Evolutionary conservation across 2,888 invertebrate species (phyloP), one percentile per base, ranked within the genome.

Genomic region (Escarpia spicata): DNA sequence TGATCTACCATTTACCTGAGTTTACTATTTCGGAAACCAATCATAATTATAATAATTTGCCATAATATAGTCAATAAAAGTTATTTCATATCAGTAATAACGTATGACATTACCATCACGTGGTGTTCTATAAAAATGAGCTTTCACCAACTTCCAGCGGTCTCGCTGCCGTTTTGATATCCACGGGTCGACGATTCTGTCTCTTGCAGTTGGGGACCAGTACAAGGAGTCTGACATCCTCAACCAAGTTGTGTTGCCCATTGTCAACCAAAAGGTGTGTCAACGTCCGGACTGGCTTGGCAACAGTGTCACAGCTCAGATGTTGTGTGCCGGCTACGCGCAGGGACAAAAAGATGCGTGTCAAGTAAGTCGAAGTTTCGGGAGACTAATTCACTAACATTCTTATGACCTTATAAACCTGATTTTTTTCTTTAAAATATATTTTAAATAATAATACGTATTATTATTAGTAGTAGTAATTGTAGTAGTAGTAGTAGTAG

Each of bases 271-370:
- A 37, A 37, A 19, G 19, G 15, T 43, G 44, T 91, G 91, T 37
- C 43, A 91, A 15, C 31, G 91, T 3, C 43, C 43, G 44, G 91
- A 91, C 0, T 91, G 44, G 43, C 44, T 43, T 15, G 91, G 26
- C 91, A 44, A n/a, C 91, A 43, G 37, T 19, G 8, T 91, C 44
- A 91, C 91, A 6, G 43, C 3, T 2, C 15, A 91, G 3, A 91
- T 91, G 91, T 15, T 91, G 91, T 91, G 91, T 91, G 91, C 91
- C 44, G 91, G 91, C 0, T 91, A 91, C 91, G 4, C 91, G 26
- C 91, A 91, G 91, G 91, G 91, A 44, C 3, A 37, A 6, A 91
- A 91, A 44, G 91, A 91, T 26, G 37, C 91, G 91, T 91, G 91
- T n/a, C 43, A 91, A 37, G 91, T 91, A 26, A 91, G 91, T 91